These are phyloP conservation scores for Lota lota DNA, from an alignment of 2,113 vertebrate genomes.

Conservation along the genomic window DNA sequence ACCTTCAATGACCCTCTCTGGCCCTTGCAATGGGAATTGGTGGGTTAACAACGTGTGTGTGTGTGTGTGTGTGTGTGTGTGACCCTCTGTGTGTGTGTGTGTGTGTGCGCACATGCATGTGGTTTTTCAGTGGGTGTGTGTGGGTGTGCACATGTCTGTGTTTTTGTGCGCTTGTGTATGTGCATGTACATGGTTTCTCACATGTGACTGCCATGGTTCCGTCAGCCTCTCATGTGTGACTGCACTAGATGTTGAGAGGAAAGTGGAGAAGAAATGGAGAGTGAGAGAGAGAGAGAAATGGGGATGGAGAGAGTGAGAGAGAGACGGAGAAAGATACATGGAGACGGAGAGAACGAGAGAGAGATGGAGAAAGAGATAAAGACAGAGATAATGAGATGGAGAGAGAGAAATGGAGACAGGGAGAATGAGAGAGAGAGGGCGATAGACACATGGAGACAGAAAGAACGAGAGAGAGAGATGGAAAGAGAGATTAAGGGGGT, in stretches of 20 bases:
- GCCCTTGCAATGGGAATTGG: constrained; percentile 77
- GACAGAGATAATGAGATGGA: neutral
- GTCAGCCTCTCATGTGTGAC: no score
- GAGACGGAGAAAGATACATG: no score
- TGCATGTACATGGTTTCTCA: constrained; percentile 29
- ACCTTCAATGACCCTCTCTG: constrained; percentile 87
- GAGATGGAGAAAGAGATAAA: no score
- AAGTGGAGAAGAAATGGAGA: constrained; percentile 24
- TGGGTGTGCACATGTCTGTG: constrained; percentile 40
- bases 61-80: constrained; percentile 12
- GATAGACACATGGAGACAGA: constrained; percentile 16
- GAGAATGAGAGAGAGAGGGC: constrained; percentile 16
- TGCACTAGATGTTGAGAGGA: no score
- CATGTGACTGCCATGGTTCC: no score
- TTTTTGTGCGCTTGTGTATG: no score
- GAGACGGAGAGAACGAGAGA: no score
- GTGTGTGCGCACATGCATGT: constrained; percentile 41
- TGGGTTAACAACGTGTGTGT: constrained; percentile 51
- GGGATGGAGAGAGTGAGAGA: no score
- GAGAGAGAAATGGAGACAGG: constrained; percentile 8
- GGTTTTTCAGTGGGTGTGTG: neutral
- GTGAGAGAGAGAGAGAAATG: constrained; percentile 18
- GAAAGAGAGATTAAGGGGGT: constrained; percentile 2
- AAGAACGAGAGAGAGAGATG: constrained; percentile 1
- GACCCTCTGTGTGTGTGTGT: neutral